Evolutionary conservation across 2,888 invertebrate species (phyloP).

Genomic region (Luffia ferchaultella): DNA sequence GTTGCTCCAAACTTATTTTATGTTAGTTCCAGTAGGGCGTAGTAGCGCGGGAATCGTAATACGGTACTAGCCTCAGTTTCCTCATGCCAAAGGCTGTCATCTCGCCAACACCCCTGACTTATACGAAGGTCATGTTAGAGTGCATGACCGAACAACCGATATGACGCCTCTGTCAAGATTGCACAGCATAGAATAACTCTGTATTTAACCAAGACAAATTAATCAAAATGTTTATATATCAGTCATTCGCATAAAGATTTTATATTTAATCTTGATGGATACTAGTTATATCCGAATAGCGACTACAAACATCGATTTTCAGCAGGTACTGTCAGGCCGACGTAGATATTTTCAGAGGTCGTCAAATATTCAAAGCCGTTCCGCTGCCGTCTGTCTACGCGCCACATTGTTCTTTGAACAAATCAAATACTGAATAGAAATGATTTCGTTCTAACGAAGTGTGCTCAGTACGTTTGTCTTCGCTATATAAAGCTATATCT

Average conservation of each 20-base stretch:
- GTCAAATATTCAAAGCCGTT: background rate
- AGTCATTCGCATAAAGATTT: background rate
- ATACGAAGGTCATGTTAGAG: too few species aligned
- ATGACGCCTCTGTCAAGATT: background rate
- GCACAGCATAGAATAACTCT: background rate
- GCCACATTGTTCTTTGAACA: background rate
- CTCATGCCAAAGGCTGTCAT: too few species aligned
- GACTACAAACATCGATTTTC: background rate
- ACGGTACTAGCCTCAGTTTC: too few species aligned
- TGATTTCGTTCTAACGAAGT: background rate
- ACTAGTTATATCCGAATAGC: background rate
- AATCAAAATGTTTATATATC: background rate
- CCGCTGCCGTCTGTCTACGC: background rate
- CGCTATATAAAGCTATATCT: too few species aligned
- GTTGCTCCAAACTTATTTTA: too few species aligned
- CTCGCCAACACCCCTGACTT: too few species aligned
- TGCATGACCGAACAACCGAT: background rate
- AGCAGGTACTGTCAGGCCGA: background rate
- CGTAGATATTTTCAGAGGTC: background rate
- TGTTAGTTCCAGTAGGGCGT: too few species aligned
- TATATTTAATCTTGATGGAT: background rate
- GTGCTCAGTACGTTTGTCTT: too few species aligned
- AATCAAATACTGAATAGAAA: background rate
- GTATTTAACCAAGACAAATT: background rate
- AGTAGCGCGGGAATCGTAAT: too few species aligned